Conservation (phyloP, 2,888 invertebrate genomes). For the Trichogramma evanescens region DNA sequence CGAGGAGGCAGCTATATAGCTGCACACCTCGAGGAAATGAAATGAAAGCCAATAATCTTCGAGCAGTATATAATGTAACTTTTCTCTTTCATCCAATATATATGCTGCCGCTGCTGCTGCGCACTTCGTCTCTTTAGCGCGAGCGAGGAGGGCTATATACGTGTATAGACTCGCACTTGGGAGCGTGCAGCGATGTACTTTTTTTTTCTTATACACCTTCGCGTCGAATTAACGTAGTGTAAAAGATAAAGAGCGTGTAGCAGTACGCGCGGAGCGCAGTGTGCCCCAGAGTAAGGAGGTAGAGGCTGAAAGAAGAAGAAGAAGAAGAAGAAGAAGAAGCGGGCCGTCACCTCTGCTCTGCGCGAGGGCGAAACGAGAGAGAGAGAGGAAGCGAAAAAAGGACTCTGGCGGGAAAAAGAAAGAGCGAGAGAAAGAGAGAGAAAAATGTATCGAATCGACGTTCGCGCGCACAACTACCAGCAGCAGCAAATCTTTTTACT, state of each 20-base stretch:
- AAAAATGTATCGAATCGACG: constrained; percentile 2
- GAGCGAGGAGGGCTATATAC: no score
- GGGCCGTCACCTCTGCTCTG: constrained; percentile 2
- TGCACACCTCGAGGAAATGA: no score
- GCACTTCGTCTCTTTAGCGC: no score
- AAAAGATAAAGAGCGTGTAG: constrained; percentile 7
- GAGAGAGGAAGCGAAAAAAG: constrained; percentile 15
- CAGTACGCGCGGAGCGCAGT: not conserved
- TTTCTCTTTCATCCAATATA: no score
- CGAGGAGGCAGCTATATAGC: no score
- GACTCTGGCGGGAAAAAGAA: constrained; percentile 1
- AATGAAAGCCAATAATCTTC: no score
- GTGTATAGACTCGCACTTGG: no score
- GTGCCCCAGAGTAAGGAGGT: not conserved
- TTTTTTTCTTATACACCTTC: not conserved
- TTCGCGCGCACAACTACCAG: not conserved
- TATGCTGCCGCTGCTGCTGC: no score
- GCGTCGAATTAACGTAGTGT: constrained; percentile 11
- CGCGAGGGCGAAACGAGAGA: not conserved
- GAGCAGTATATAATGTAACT: no score
- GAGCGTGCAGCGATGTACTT: no score
- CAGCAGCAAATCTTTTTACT: not conserved
- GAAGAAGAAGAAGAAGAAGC: no score
- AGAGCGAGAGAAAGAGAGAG: constrained; percentile 7
- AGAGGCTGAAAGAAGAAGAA: no score